Evolutionary conservation across 2,888 invertebrate species (phyloP).

Genomic region (Orthosia gothica): DNA sequence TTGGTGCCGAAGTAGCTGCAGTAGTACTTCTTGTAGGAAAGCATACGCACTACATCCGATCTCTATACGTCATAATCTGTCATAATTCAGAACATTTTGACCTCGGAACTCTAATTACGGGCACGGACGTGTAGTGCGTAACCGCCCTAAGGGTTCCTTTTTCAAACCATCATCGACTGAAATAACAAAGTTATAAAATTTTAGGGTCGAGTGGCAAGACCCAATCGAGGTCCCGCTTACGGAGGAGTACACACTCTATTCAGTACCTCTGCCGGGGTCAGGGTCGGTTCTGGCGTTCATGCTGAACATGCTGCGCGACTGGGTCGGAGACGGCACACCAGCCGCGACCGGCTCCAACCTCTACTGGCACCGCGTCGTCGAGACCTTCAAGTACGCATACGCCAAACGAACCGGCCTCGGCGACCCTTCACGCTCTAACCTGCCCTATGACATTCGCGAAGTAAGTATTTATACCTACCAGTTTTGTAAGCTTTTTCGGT

Average conservation of each 20-base stretch:
- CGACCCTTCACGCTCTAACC: slow-evolving; percentile 90
- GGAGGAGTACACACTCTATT: slow-evolving; percentile 93
- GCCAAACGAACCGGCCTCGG: slow-evolving; percentile 96
- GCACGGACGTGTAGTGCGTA: too few relatives aligned
- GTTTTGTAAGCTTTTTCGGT: not conserved
- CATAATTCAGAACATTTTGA: too few relatives aligned
- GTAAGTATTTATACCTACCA: slow-evolving; percentile 66
- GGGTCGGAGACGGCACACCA: slow-evolving; percentile 84
- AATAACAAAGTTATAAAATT: slow-evolving; percentile 48
- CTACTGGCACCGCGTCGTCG: slow-evolving; percentile 96
- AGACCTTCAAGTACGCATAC: slow-evolving; percentile 98
- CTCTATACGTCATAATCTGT: too few relatives aligned
- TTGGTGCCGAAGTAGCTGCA: too few relatives aligned
- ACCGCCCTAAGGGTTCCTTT: too few relatives aligned
- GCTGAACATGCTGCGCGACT: slow-evolving; percentile 94
- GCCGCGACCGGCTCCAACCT: slow-evolving; percentile 81
- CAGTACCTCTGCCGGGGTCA: slow-evolving; percentile 96
- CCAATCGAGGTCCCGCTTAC: slow-evolving; percentile 92
- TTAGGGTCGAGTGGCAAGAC: slow-evolving; percentile 92
- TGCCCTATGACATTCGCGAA: slow-evolving; percentile 77
- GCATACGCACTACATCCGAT: too few relatives aligned
- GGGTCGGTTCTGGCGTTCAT: slow-evolving; percentile 96
- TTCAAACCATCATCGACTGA: not conserved
- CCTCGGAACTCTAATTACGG: too few relatives aligned
- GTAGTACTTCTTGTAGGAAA: too few relatives aligned